Percentiles rank a stretch among this genome's conserved stretches.
Evolutionary conservation across 2,888 invertebrate species (phyloP).

Genomic region (Eremobia ochroleuca): DNA sequence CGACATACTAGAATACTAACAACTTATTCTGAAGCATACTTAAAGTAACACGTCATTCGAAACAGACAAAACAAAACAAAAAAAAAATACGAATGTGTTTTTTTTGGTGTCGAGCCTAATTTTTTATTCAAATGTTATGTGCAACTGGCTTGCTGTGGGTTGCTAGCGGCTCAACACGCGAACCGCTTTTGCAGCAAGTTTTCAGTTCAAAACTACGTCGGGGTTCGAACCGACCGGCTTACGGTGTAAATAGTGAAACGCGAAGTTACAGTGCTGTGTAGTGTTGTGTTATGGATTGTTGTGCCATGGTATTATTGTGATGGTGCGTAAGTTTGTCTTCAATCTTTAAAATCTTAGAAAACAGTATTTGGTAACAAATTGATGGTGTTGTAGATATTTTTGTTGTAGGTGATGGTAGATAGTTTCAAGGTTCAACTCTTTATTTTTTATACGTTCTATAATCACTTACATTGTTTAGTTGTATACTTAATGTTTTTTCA

Average conservation of each 20-base stretch:
- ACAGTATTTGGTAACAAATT: background rate
- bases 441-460: background rate
- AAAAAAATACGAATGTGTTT: background rate
- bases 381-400: background rate
- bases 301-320: constrained; percentile 62
- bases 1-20: constrained; percentile 8
- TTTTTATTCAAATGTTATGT: constrained; percentile 77
- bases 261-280: constrained; percentile 68
- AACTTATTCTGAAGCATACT: constrained; percentile 27
- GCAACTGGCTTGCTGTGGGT: constrained; percentile 81
- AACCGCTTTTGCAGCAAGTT: constrained; percentile 84
- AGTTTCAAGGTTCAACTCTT: constrained; percentile 19
- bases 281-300: constrained; percentile 65
- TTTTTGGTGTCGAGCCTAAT: constrained; percentile 6
- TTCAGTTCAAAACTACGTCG: constrained; percentile 87
- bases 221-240: constrained; percentile 79
- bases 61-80: background rate
- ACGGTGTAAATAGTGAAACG: constrained; percentile 63
- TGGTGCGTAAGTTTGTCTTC: constrained; percentile 64
- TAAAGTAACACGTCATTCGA: background rate
- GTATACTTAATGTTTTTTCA: background rate
- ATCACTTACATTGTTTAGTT: background rate
- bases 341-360: background rate
- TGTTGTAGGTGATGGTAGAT: background rate
- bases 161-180: constrained; percentile 84